phyloP scores from a whole-genome alignment of 1,140 invertebrate genomes.

The Spodoptera litura region DNA sequence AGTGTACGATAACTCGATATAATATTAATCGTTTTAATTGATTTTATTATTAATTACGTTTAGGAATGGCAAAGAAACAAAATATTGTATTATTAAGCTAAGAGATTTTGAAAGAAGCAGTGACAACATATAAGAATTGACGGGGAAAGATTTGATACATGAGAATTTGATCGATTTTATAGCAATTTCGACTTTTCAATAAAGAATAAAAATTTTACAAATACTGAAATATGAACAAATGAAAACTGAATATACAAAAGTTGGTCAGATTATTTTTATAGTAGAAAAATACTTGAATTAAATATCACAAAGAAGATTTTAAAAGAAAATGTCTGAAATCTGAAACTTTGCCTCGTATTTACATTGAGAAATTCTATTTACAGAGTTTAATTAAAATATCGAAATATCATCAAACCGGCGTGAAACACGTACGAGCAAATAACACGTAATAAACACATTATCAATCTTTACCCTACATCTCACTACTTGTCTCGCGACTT shows the following conservation, averaged over 20 bases:
- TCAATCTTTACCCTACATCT: constrained; percentile 24
- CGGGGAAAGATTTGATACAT: too few species aligned
- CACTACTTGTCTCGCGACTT: constrained; percentile 20
- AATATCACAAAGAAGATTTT: neutral
- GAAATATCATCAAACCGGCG: constrained; percentile 15
- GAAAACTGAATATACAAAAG: neutral
- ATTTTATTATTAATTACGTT: constrained; percentile 7
- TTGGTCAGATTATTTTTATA: constrained; percentile 8
- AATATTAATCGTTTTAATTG: neutral
- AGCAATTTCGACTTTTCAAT: too few species aligned
- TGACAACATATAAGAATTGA: neutral
- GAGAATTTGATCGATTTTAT: too few species aligned
- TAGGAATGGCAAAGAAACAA: neutral
- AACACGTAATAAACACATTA: constrained; percentile 17
- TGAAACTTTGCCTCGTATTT: neutral
- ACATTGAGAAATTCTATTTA: constrained; percentile 12
- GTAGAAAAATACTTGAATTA: constrained; percentile 14
- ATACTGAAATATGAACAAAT: neutral
- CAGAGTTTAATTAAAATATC: neutral
- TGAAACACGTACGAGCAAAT: constrained; percentile 12
- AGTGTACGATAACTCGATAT: neutral
- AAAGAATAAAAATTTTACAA: too few species aligned
- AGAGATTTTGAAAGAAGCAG: neutral
- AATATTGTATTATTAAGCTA: neutral
- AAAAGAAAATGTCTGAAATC: neutral